Evolutionary conservation across 2,888 invertebrate species (phyloP).

Genomic region (Allacma fusca): DNA sequence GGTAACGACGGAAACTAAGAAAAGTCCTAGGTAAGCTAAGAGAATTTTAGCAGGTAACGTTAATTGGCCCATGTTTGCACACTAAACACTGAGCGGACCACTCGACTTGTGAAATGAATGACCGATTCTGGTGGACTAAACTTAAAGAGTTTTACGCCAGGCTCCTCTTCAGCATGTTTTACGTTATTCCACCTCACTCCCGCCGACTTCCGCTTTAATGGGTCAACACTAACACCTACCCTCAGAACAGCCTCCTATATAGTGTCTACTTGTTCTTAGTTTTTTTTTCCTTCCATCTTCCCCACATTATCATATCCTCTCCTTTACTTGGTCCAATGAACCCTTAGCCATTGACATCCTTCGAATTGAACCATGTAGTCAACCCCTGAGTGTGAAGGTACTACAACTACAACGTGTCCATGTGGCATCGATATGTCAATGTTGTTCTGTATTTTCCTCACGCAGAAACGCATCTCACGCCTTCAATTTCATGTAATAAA

Average conservation of each 20-base stretch:
- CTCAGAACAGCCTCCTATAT: neutral
- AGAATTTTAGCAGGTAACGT: slow-evolving; percentile 18
- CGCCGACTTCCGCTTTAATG: slow-evolving; percentile 41
- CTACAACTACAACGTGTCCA: neutral
- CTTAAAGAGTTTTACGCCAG: slow-evolving; percentile 1
- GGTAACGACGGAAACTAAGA: slow-evolving; percentile 22
- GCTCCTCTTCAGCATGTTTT: neutral
- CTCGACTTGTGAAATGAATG: slow-evolving; percentile 24
- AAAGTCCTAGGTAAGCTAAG: slow-evolving; percentile 23
- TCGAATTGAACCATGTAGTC: neutral
- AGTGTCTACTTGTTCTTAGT: neutral
- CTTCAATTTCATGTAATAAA: neutral
- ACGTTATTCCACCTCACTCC: slow-evolving; percentile 24
- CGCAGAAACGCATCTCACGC: slow-evolving; percentile 9
- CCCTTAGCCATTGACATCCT: neutral
- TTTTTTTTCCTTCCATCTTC: neutral
- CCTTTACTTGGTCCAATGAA: slow-evolving; percentile 22
- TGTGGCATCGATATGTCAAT: neutral
- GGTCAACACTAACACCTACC: slow-evolving; percentile 38
- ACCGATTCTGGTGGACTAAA: slow-evolving; percentile 33
- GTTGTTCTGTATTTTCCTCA: neutral
- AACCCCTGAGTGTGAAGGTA: neutral
- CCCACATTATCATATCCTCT: neutral
- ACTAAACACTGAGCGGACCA: slow-evolving; percentile 33
- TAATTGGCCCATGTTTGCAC: slow-evolving; percentile 30